Conservation (phyloP, 2,113 vertebrate species). For the Saccopteryx bilineata region DNA sequence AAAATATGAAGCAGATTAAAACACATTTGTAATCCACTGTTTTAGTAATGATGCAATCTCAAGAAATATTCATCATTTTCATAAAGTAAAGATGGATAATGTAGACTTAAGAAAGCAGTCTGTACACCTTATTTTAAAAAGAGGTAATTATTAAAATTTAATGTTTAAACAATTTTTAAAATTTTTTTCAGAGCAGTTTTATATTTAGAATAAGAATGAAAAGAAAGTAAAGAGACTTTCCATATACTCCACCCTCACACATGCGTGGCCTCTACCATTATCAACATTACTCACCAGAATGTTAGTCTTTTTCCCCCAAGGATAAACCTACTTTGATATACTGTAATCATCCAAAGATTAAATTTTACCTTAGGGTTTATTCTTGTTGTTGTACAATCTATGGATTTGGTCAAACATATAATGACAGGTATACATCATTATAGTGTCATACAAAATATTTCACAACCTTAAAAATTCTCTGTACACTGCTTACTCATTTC, state of each 20-base stretch:
- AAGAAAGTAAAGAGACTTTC: background rate
- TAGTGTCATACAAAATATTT: background rate
- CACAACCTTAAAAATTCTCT: background rate
- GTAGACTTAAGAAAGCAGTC: background rate
- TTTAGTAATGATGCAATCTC: background rate
- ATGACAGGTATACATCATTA: background rate
- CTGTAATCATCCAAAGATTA: background rate
- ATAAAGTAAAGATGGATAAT: background rate
- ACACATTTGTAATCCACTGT: background rate
- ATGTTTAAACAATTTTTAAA: background rate
- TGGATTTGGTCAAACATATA: background rate
- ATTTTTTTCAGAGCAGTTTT: background rate
- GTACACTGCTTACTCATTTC: background rate
- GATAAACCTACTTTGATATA: background rate
- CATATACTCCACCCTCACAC: background rate
- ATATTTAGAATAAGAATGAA: constrained; percentile 29
- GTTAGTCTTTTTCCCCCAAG: background rate
- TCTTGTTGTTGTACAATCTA: background rate
- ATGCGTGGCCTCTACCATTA: background rate
- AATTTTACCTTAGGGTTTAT: background rate
- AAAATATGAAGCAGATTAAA: background rate
- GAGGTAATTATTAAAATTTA: background rate
- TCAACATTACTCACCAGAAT: background rate
- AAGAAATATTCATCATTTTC: background rate
- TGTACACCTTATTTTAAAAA: background rate